Evolutionary conservation across 2,113 vertebrate genomes (phyloP), one percentile per base, ranked within the genome.

Genomic region (Pelmatolapia mariae): DNA sequence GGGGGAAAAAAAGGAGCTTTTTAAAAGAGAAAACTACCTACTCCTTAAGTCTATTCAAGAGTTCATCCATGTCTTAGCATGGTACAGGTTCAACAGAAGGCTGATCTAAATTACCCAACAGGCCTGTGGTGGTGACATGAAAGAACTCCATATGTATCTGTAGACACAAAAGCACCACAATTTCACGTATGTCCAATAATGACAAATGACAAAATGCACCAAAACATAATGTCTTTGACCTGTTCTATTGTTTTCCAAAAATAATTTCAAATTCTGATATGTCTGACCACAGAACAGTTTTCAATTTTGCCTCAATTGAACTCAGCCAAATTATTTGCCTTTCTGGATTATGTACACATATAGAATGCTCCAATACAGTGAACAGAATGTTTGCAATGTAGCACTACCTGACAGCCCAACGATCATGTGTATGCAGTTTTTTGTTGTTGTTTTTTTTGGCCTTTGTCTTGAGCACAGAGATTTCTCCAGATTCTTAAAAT

Each of bases 271-370:
- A 5, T 2, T n/a, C 2, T n/a, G 50, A 52, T 52, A n/a, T n/a
- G 50, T 52, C 50, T 52, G 50, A 52, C 50, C 3, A 52, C 19
- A 52, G 50, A 50, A 50, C 47, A 50, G 47, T 52, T n/a, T 52
- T 52, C 19, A n/a, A 5, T 52, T 52, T n/a, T 2, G 50, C 18
- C 18, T 52, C 50, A 52, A n/a, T 52, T 52, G 2, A 19, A 52
- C 9, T 52, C 2, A n/a, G 18, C 19, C 8, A 52, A n/a, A n/a
- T n/a, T 10, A 5, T n/a, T 52, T 0, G 9, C 50, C 50, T 52
- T 3, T n/a, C 50, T 52, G 9, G 18, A n/a, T 52, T n/a, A 52
- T 52, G 50, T 5, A n/a, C 18, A 52, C 18, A n/a, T 19, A n/a
- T 10, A 2, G 47, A 52, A 52, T 19, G 8, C 1, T 52, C 18